A percentile compares a stretch with the other conserved stretches of the same genome.
Evolutionary conservation across 2,888 invertebrate genomes (phyloP).

Genomic region (Ferdinandea cuprea): DNA sequence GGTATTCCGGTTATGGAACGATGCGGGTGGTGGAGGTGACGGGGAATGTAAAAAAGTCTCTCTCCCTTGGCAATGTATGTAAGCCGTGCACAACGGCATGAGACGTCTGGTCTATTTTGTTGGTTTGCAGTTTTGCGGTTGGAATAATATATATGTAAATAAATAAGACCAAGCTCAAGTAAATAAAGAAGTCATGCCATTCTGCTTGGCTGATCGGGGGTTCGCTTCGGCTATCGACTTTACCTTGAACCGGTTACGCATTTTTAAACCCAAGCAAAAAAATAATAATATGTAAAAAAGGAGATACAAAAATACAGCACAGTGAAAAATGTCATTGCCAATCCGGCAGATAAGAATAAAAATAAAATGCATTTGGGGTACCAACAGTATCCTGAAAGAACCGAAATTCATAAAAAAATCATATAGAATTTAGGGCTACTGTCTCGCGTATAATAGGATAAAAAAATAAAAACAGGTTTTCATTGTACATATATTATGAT

Average conservation of each 20-base stretch:
- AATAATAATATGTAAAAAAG: neutral
- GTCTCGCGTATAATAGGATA: no score
- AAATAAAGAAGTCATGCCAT: slow-evolving; percentile 6
- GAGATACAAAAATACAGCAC: neutral
- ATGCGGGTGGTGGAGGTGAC: neutral
- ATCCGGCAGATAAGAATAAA: neutral
- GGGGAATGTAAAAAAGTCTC: slow-evolving; percentile 15
- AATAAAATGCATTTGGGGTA: neutral
- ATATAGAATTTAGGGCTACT: no score
- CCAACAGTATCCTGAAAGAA: neutral
- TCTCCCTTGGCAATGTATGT: slow-evolving; percentile 39
- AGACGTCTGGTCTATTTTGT: slow-evolving; percentile 14
- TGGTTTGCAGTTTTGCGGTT: neutral
- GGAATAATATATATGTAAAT: slow-evolving; percentile 46
- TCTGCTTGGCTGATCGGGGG: slow-evolving; percentile 26
- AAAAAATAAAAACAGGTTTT: no score
- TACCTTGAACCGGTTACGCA: slow-evolving; percentile 54
- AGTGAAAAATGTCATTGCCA: slow-evolving; percentile 16
- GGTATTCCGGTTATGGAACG: slow-evolving; percentile 12
- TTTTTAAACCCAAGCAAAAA: neutral
- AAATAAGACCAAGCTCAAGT: neutral
- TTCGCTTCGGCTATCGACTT: slow-evolving; percentile 1
- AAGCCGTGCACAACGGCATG: slow-evolving; percentile 28
- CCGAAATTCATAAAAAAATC: slow-evolving; percentile 2
- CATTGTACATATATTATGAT: no score